Base-by-base conservation (phyloP, 2,888 invertebrate species). In the Willowsia nigromaculata region DNA sequence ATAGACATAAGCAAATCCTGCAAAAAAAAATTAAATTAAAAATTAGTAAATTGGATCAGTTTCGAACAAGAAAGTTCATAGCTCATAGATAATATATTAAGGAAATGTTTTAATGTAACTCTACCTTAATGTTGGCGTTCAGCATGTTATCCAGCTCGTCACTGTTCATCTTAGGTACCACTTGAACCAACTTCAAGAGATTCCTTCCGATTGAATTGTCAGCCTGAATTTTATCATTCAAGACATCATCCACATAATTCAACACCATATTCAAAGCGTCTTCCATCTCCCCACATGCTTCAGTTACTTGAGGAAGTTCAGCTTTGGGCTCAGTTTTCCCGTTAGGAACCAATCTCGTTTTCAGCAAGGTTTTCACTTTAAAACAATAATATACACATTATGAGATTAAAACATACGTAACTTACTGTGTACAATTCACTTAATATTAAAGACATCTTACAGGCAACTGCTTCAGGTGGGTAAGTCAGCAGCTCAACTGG, bases 1-100 rank as follows among this genome's bases (percentile, higher is more conserved):
- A 98, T 96, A 59, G 98, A 98, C 99, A 99, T 99, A 93, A 99
- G 95, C 93, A 99, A 95, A 95, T 99, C 99, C 95, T 95, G 93
- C 25, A 94, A 94, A 90, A 90, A 33, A 27, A 74, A 74, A 68
- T 33, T 65, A 43, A 65, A 13, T 37, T 74, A 33, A 53, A 40
- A 56, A 25, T 74, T 25, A 88, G 40, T 33, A 65, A 81, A n/a
- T n/a, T n/a, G n/a, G n/a, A n/a, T n/a, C n/a, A n/a, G n/a, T n/a
- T n/a, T n/a, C n/a, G n/a, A n/a, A n/a, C n/a, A n/a, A n/a, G n/a
- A n/a, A n/a, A n/a, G n/a, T n/a, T n/a, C n/a, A n/a, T n/a, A n/a
- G n/a, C n/a, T n/a, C n/a, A n/a, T n/a, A n/a, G n/a, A n/a, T n/a
- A n/a, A n/a, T n/a, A n/a, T n/a, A n/a, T n/a, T n/a, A n/a, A n/a